These are phyloP conservation scores for Takifugu flavidus DNA, from an alignment of 2,113 vertebrate genomes.

Conservation along the genomic window DNA sequence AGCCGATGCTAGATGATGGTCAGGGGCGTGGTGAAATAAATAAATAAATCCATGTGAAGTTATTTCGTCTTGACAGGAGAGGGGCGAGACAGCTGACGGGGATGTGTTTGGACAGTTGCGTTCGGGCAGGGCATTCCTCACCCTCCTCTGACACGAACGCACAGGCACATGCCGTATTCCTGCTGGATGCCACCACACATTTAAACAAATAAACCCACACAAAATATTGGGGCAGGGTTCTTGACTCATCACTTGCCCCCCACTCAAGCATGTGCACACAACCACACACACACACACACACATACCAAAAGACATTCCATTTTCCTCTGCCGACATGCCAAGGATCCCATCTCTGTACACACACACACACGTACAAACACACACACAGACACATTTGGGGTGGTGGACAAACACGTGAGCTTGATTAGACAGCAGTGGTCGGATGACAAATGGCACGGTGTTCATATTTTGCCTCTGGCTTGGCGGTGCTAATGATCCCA, in stretches of 20 bases:
- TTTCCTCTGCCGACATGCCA: constrained; percentile 55
- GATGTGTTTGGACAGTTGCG: constrained; percentile 70
- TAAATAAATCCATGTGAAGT: constrained; percentile 52
- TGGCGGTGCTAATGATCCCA: constrained; percentile 67
- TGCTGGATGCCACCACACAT: constrained; percentile 36
- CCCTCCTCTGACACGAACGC: constrained; percentile 25
- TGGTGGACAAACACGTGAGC: constrained; percentile 51
- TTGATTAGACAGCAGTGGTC: constrained; percentile 67
- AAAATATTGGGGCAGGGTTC: constrained; percentile 45
- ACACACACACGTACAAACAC: not conserved
- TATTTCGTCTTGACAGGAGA: constrained; percentile 58
- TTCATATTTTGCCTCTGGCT: constrained; percentile 70
- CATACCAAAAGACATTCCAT: constrained; percentile 66
- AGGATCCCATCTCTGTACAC: constrained; percentile 16
- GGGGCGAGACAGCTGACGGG: constrained; percentile 76
- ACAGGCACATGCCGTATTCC: constrained; percentile 29
- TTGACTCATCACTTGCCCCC: constrained; percentile 51
- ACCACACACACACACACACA: constrained; percentile 32
- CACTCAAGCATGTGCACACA: constrained; percentile 47
- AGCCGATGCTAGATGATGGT: constrained; percentile 40
- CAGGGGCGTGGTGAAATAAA: constrained; percentile 37
- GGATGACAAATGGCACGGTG: constrained; percentile 68
- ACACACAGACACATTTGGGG: constrained; percentile 14
- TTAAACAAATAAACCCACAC: constrained; percentile 51
- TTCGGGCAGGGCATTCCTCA: constrained; percentile 73